phyloP scores from a whole-genome alignment of 2,888 invertebrate species.

The Galeruca laticollis region DNA sequence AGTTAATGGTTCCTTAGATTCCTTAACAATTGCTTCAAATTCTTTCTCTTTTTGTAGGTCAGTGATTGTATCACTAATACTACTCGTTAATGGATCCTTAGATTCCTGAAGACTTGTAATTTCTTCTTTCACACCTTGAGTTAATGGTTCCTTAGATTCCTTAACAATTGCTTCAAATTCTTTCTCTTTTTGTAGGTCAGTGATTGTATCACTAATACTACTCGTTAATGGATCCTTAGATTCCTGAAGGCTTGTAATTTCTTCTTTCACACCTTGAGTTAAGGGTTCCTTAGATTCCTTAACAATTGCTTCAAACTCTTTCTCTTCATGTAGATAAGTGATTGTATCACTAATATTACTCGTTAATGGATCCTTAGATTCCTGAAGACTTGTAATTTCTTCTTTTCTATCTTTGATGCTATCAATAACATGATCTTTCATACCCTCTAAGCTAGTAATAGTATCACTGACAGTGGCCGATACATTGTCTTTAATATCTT shows the following conservation, averaged over 20 bases:
- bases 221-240: neutral
- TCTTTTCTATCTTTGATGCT: neutral
- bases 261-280: neutral
- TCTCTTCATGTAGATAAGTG: neutral
- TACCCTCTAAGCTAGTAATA: neutral
- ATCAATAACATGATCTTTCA: neutral
- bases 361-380: neutral
- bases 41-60: neutral
- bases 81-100: neutral
- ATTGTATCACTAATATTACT: neutral
- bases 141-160: neutral
- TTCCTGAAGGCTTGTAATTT: neutral
- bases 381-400: neutral
- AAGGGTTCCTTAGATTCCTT: neutral
- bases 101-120: neutral
- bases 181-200: neutral
- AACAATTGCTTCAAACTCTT: neutral
- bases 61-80: neutral
- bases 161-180: neutral
- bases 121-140: neutral
- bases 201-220: neutral
- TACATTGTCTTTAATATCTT: conserved; percentile 19
- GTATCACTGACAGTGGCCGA: neutral
- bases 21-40: neutral
- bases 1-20: neutral